These are phyloP conservation scores for Chrysodeixis includens DNA, from an alignment of 2,888 invertebrate species.

Conservation along the genomic window DNA sequence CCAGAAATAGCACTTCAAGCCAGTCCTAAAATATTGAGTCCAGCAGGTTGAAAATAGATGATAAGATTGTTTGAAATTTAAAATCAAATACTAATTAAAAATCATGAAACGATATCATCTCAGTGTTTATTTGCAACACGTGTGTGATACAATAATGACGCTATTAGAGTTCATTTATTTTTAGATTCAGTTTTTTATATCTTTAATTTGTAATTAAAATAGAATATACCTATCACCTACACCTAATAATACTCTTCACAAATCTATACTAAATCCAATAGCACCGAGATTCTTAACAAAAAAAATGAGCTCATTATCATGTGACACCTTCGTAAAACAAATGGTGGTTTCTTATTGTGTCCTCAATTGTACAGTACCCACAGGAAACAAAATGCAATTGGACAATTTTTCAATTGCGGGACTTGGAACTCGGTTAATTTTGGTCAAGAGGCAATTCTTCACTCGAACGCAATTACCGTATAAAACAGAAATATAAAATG, in stretches of 20 bases:
- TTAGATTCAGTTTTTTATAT: not conserved
- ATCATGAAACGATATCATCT: too few species aligned
- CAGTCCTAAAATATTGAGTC: too few species aligned
- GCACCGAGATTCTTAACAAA: not conserved
- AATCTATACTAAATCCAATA: not conserved
- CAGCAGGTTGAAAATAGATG: too few species aligned
- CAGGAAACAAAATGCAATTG: constrained; percentile 86
- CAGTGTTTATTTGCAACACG: too few species aligned
- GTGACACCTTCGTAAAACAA: constrained; percentile 24
- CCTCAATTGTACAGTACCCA: constrained; percentile 71
- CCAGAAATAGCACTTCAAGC: too few species aligned
- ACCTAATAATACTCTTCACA: not conserved
- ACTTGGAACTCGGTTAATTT: constrained; percentile 78
- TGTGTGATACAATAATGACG: too few species aligned
- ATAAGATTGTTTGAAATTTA: too few species aligned
- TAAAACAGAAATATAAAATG: constrained; percentile 57
- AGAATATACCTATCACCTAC: too few species aligned
- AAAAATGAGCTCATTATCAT: not conserved
- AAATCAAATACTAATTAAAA: too few species aligned
- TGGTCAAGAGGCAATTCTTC: constrained; percentile 75
- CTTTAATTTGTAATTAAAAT: not conserved
- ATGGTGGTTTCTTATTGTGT: constrained; percentile 51
- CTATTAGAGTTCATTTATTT: not conserved
- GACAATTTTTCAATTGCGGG: constrained; percentile 86
- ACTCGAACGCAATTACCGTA: constrained; percentile 61